These are phyloP conservation scores for Apostichopus parvimensis DNA, from an alignment of 35 echinoderm and acorn worm species.

Conservation along the genomic window DNA sequence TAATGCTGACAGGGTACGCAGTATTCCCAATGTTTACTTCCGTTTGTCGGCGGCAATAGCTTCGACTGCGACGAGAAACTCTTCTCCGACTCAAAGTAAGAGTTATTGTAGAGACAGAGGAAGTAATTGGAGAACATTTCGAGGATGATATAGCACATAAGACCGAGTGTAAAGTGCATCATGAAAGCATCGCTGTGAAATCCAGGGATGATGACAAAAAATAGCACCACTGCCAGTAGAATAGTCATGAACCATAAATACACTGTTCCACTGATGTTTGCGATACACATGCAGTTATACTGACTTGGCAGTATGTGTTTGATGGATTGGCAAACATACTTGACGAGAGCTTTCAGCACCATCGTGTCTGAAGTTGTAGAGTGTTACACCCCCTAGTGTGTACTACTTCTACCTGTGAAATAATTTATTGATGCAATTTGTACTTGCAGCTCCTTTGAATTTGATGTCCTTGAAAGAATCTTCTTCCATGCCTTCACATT, in stretches of 20 bases:
- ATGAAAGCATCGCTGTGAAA: conserved; percentile 10
- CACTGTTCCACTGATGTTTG: conserved; percentile 67
- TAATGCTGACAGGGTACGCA: conserved; percentile 88
- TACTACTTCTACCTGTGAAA: not conserved
- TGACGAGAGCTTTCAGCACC: conserved; percentile 15
- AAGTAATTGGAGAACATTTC: conserved; percentile 76
- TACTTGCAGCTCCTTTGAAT: too few relatives aligned
- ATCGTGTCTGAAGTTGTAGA: conserved; percentile 20
- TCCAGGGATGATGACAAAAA: conserved; percentile 54
- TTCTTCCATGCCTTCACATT: too few relatives aligned
- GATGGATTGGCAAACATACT: not conserved
- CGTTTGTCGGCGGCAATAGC: conserved; percentile 1
- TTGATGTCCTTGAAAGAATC: too few relatives aligned
- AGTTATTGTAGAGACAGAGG: conserved; percentile 54
- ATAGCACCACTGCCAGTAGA: not conserved
- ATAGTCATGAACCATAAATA: conserved; percentile 65
- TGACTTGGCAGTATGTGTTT: conserved; percentile 13
- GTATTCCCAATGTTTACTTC: conserved; percentile 76
- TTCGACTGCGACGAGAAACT: not conserved
- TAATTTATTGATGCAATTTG: too few relatives aligned
- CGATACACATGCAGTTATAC: conserved; percentile 27
- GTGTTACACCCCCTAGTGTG: not conserved
- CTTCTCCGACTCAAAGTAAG: conserved; percentile 45
- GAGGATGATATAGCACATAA: conserved; percentile 34
- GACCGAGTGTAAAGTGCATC: conserved; percentile 19